A percentile compares a stretch with the other conserved stretches of the same genome.
These are phyloP conservation scores for Shargacucullia verbasci DNA, from an alignment of 2,888 invertebrate genomes.

Conservation along the genomic window DNA sequence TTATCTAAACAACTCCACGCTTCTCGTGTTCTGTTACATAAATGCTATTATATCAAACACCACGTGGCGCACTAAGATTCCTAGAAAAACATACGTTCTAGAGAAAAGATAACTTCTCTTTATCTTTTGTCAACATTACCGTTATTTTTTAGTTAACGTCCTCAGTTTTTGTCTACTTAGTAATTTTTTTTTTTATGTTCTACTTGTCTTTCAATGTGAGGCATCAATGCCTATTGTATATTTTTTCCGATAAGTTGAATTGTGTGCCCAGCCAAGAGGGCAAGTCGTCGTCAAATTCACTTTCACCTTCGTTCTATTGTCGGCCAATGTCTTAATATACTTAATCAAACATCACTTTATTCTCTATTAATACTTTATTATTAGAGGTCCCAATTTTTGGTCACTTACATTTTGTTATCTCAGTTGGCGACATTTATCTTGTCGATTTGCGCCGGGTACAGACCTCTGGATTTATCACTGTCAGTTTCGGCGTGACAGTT, in stretches of 20 bases:
- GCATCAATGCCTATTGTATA: no score
- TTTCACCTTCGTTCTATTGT: slow-evolving; percentile 6
- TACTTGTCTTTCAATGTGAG: no score
- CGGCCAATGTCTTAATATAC: slow-evolving; percentile 6
- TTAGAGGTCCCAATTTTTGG: slow-evolving; percentile 53
- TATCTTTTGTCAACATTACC: slow-evolving; percentile 14
- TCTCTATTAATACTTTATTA: slow-evolving; percentile 37
- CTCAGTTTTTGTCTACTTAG: no score
- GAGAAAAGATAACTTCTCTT: slow-evolving; percentile 18
- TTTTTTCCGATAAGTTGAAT: slow-evolving; percentile 6
- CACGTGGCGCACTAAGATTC: slow-evolving; percentile 37
- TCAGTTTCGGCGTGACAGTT: slow-evolving; percentile 48
- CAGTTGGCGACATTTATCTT: slow-evolving; percentile 75
- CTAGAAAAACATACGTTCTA: slow-evolving; percentile 29
- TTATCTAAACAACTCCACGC: slow-evolving; percentile 30
- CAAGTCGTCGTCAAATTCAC: slow-evolving; percentile 8
- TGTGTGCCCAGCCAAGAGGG: slow-evolving; percentile 32
- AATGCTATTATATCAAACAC: slow-evolving; percentile 34
- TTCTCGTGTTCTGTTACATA: slow-evolving; percentile 23
- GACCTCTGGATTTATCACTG: slow-evolving; percentile 61
- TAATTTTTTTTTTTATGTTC: no score
- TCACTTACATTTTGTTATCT: slow-evolving; percentile 66
- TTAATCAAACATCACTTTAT: slow-evolving; percentile 9
- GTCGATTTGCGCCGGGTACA: slow-evolving; percentile 70
- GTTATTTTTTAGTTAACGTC: not conserved